Evolutionary conservation across 53 echinoderm and acorn worm species (phyloP).

Genomic region (Luidia sarsii): DNA sequence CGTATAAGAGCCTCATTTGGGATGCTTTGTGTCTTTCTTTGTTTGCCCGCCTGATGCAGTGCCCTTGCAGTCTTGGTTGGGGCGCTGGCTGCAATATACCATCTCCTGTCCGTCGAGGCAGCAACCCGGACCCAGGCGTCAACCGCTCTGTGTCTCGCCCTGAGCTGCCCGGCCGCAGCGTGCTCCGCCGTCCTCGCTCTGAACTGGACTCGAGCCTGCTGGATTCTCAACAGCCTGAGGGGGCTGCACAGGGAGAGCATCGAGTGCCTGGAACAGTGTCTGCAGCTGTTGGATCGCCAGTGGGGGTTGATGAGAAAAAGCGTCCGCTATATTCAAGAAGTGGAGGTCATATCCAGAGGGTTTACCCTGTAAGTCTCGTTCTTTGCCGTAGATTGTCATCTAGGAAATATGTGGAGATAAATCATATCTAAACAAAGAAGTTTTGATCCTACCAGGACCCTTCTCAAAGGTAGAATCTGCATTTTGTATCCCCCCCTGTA

Average conservation of each 20-base stretch:
- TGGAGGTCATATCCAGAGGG: conserved; percentile 82
- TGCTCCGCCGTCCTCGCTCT: neutral
- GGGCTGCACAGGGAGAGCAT: conserved; percentile 25
- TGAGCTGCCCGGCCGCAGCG: neutral
- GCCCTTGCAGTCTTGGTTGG: conserved; percentile 13
- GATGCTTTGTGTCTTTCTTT: neutral
- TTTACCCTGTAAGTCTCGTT: conserved; percentile 80
- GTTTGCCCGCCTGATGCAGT: neutral
- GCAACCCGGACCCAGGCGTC: neutral
- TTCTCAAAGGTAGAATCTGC: no score
- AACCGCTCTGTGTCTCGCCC: conserved; percentile 1
- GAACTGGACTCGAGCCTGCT: conserved; percentile 23
- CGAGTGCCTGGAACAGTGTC: neutral
- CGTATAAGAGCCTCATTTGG: no score
- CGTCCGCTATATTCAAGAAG: conserved; percentile 76
- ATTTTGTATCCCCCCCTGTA: no score
- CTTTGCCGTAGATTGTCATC: no score
- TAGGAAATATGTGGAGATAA: no score
- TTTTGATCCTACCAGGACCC: no score
- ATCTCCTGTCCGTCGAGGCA: neutral
- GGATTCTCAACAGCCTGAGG: conserved; percentile 21
- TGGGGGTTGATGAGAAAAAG: conserved; percentile 54
- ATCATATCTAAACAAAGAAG: no score
- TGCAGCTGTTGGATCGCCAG: conserved; percentile 38
- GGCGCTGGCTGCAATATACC: neutral